Evolutionary conservation across 2,113 vertebrate species (phyloP), one percentile per base, ranked within the genome.

Genomic region (Spea multiplicata): DNA sequence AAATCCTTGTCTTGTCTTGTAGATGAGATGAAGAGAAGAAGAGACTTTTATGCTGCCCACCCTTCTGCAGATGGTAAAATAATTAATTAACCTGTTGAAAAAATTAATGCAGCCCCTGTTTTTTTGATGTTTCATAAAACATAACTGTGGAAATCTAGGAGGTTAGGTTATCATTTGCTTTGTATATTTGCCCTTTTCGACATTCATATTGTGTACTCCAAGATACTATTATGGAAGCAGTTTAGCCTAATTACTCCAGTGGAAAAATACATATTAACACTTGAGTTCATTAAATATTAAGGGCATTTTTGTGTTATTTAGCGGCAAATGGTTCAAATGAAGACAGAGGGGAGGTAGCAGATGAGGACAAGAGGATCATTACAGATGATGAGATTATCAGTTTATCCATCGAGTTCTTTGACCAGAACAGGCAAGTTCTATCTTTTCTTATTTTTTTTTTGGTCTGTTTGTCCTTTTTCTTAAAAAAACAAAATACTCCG

Each of bases 11-110:
- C 82, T 82, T 80, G n/a, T 50, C 7, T 64, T 81, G 78, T 87
- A 99, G 97, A 97, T 96, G 98, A 99, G 88, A 99, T 99, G 98
- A 99, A 99, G 87, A 94, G 98, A 86, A 94, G 98, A 88, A 96
- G 98, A 89, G 97, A 99, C 89, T 99, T 98, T 89, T 99, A 99
- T 81, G 96, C 98, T 71, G 97, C 95, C 84, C 96, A 99, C 78
- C 98, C 97, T 0, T 95, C 94, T 70, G 94, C 96, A 84, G 98
- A 97, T 88, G 96, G 98, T 98, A 93, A 94, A 87, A 45, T 3
- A 17, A 59, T 6, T 52, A 30, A 30, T 30, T 2, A 1, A 30
- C 30, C 30, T 30, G 30, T 30, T 30, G 2, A 30, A 30, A 30
- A 30, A 1, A 30, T 1, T 30, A 30, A 30, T 30, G 30, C 30